Evolutionary conservation across 1,140 invertebrate genomes (phyloP).

Genomic region (Drosophila quadrilineata): DNA sequence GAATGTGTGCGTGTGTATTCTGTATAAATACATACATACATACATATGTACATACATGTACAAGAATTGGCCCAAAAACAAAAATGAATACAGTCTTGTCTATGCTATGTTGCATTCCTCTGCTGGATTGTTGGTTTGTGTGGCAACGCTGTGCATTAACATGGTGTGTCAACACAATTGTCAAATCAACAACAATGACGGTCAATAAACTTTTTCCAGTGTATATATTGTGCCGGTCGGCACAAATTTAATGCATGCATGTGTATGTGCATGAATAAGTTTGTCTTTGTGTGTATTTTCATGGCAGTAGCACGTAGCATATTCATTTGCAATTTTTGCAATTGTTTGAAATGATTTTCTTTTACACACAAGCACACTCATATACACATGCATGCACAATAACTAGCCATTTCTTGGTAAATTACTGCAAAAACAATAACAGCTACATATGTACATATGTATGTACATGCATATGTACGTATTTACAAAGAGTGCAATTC

Average conservation of each 20-base stretch:
- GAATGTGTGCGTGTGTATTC: neutral
- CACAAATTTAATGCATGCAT: no score
- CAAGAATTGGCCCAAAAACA: no score
- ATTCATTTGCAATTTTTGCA: slow-evolving; percentile 67
- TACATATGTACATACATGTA: no score
- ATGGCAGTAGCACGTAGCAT: slow-evolving; percentile 39
- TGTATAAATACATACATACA: no score
- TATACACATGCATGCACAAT: neutral
- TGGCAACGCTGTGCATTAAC: slow-evolving; percentile 44
- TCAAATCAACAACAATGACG: slow-evolving; percentile 77
- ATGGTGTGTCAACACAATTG: slow-evolving; percentile 60
- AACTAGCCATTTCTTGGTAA: slow-evolving; percentile 28
- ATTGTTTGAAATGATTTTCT: slow-evolving; percentile 56
- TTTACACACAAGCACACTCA: slow-evolving; percentile 11
- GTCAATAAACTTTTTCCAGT: slow-evolving; percentile 69
- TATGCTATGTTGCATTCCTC: slow-evolving; percentile 16
- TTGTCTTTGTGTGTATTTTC: slow-evolving; percentile 21
- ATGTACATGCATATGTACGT: neutral
- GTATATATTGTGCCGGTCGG: slow-evolving; percentile 19
- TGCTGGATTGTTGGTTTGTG: slow-evolving; percentile 6
- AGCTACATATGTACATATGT: no score
- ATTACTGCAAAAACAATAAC: slow-evolving; percentile 15
- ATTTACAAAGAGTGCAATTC: slow-evolving; percentile 24
- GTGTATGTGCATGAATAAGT: neutral
- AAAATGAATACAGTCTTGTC: slow-evolving; percentile 6